Evolutionary conservation across 2,113 vertebrate genomes (phyloP).

Genomic region (Paralichthys olivaceus): DNA sequence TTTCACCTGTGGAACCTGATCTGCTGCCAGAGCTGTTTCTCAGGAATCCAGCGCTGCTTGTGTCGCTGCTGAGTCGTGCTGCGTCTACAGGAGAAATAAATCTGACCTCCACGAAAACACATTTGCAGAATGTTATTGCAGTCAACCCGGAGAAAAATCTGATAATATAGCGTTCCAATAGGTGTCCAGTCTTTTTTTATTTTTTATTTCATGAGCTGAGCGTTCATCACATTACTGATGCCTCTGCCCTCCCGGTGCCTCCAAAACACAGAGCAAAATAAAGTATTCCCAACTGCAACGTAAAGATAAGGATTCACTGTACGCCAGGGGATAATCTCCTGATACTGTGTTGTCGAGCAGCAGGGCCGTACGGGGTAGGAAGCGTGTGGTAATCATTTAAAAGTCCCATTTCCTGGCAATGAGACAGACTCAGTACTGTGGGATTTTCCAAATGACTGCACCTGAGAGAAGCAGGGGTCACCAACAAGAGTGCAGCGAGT

Average conservation of each 20-base stretch:
- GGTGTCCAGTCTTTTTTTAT: constrained; percentile 24
- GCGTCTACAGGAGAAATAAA: not conserved
- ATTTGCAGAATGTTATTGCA: constrained; percentile 30
- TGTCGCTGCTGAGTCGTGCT: constrained; percentile 32
- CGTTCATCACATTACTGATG: constrained; percentile 51
- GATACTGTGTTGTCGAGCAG: constrained; percentile 64
- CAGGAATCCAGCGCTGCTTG: constrained; percentile 7
- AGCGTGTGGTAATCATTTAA: constrained; percentile 52
- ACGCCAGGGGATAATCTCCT: constrained; percentile 66
- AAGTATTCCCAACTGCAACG: constrained; percentile 74
- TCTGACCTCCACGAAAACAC: constrained; percentile 26
- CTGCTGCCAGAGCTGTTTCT: constrained; percentile 40
- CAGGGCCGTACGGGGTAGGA: constrained; percentile 49
- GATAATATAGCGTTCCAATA: constrained; percentile 34
- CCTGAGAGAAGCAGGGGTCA: constrained; percentile 59
- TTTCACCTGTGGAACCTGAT: constrained; percentile 50
- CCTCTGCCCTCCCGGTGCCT: constrained; percentile 37
- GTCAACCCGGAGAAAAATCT: constrained; percentile 34
- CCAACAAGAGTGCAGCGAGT: constrained; percentile 35
- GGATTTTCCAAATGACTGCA: constrained; percentile 64
- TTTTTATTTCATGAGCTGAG: constrained; percentile 44
- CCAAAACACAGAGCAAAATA: constrained; percentile 33
- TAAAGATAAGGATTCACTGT: constrained; percentile 70
- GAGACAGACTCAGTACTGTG: constrained; percentile 32
- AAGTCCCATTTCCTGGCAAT: constrained; percentile 59